phyloP scores from a whole-genome alignment of 1,140 invertebrate species.

The Sycobia sp. region DNA sequence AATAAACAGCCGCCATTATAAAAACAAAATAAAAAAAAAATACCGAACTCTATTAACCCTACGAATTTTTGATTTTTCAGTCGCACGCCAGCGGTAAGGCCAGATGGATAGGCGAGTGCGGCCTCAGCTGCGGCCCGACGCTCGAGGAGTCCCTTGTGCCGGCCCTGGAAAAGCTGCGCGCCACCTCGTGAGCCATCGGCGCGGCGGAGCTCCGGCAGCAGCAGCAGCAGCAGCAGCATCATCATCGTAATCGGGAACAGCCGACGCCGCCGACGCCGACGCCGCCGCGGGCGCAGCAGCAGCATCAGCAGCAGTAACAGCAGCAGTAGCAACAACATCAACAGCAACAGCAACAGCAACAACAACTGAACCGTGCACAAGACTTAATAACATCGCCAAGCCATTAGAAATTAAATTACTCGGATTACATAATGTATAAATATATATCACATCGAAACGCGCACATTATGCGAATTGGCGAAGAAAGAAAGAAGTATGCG shows the following conservation, averaged over 20 bases:
- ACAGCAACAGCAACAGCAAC: not conserved
- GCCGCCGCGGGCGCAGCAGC: too few relatives aligned
- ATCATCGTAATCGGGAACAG: too few relatives aligned
- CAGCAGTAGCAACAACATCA: not conserved
- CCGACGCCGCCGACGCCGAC: too few relatives aligned
- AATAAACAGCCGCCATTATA: too few relatives aligned
- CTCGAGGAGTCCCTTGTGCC: slow-evolving; percentile 55
- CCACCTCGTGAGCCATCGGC: slow-evolving; percentile 54
- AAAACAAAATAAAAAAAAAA: too few relatives aligned
- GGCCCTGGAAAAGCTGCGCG: slow-evolving; percentile 55
- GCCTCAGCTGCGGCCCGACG: slow-evolving; percentile 55
- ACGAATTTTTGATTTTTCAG: slow-evolving; percentile 62
- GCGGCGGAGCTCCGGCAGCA: not conserved
- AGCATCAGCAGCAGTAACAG: slow-evolving; percentile 26
- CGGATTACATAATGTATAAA: too few relatives aligned
- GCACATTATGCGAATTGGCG: too few relatives aligned
- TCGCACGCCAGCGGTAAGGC: slow-evolving; percentile 77
- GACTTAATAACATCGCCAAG: slow-evolving; percentile 53
- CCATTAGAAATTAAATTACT: too few relatives aligned
- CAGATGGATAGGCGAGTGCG: slow-evolving; percentile 74
- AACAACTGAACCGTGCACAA: slow-evolving; percentile 57
- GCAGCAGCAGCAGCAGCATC: not conserved
- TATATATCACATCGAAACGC: not conserved
- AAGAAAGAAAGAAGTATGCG: too few relatives aligned
- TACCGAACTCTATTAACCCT: too few relatives aligned